phyloP scores from a whole-genome alignment of 2,797 vertebrate genomes.

The Antennarius maculatus region DNA sequence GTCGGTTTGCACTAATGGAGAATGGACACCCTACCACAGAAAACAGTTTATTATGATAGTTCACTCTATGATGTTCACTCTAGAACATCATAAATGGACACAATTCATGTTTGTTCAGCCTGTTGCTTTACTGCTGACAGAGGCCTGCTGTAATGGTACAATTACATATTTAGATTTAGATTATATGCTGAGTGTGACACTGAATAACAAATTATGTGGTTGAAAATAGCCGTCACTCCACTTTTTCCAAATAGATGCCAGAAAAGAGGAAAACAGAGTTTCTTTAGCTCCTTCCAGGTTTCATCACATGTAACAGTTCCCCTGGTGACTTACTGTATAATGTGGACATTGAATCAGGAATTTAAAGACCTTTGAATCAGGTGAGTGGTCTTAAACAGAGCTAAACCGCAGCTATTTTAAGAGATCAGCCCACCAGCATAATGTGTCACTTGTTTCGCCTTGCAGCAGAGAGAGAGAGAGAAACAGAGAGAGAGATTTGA shows the following conservation, averaged over 20 bases:
- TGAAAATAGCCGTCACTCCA: too few relatives aligned
- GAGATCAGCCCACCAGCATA: conserved; percentile 61
- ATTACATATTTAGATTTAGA: conserved; percentile 9
- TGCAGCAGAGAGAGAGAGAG: conserved; percentile 31
- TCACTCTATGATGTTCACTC: too few relatives aligned
- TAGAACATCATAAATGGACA: neutral
- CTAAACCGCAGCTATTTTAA: conserved; percentile 65
- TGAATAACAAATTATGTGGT: neutral
- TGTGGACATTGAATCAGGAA: conserved; percentile 46
- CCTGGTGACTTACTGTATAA: conserved; percentile 47
- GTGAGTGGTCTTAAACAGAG: conserved; percentile 64
- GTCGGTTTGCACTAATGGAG: conserved; percentile 31
- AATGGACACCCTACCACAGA: conserved; percentile 12
- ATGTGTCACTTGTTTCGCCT: conserved; percentile 69
- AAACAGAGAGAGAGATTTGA: neutral
- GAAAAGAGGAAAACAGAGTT: conserved; percentile 5
- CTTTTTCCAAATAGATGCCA: too few relatives aligned
- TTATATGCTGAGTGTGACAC: neutral
- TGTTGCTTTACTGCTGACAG: neutral
- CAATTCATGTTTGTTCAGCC: too few relatives aligned
- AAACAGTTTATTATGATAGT: neutral
- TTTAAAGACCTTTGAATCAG: conserved; percentile 68
- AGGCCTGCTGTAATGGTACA: neutral
- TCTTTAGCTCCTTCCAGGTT: neutral
- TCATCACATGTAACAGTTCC: conserved; percentile 11